Percentiles rank a stretch among this genome's conserved stretches.
phyloP scores from a whole-genome alignment of 2,888 invertebrate species.

The Liodrosophila aerea region DNA sequence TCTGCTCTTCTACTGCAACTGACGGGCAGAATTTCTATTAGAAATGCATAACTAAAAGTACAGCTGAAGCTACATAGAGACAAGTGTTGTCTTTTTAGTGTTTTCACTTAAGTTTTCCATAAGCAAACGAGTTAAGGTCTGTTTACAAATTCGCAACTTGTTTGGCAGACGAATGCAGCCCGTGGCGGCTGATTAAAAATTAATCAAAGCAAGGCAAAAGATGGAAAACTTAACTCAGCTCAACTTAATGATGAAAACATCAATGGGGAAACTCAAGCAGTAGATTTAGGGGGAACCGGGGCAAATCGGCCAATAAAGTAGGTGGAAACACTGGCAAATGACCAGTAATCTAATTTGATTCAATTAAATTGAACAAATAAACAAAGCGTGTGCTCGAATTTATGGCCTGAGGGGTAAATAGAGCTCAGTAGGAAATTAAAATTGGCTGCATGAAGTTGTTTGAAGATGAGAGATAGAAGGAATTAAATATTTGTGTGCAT shows the following conservation, averaged over 20 bases:
- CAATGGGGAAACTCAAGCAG: neutral
- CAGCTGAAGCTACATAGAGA: neutral
- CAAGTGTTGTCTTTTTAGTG: neutral
- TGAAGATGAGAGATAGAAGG: too few relatives aligned
- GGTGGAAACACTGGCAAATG: constrained; percentile 25
- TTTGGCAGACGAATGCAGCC: constrained; percentile 21
- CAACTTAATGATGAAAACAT: constrained; percentile 2
- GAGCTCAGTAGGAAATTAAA: neutral
- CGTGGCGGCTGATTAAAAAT: constrained; percentile 60
- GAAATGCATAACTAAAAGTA: neutral
- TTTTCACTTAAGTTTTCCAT: too few relatives aligned
- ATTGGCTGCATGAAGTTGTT: neutral
- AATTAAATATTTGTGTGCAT: too few relatives aligned
- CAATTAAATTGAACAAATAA: constrained; percentile 70
- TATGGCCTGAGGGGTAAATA: constrained; percentile 38
- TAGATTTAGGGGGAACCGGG: too few relatives aligned
- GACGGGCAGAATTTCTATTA: too few relatives aligned
- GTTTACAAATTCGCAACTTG: constrained; percentile 26
- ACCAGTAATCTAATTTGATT: constrained; percentile 56
- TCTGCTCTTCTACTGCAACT: too few relatives aligned
- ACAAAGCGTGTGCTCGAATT: constrained; percentile 19
- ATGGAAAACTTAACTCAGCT: constrained; percentile 19
- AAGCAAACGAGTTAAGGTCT: neutral
- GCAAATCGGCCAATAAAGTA: neutral
- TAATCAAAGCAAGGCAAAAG: constrained; percentile 55